Conservation (phyloP, 2,888 invertebrate species). For the Drosophila macrospina region DNA sequence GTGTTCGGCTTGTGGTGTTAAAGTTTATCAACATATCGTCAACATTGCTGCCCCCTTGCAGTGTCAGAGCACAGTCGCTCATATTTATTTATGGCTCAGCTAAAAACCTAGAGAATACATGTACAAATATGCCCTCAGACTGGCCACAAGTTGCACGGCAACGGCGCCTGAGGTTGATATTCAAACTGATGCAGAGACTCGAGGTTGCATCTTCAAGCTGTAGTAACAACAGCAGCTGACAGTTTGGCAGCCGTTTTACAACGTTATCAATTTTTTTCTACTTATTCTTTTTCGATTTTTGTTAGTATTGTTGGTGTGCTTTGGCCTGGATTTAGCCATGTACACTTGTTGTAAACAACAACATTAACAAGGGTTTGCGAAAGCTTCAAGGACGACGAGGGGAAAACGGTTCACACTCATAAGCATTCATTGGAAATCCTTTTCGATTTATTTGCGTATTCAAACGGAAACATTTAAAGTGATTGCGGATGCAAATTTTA, state of each 20-base stretch:
- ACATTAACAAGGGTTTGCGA: slow-evolving; percentile 74
- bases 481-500: slow-evolving; percentile 80
- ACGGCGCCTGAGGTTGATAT: slow-evolving; percentile 22
- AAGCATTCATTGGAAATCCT: slow-evolving; percentile 80
- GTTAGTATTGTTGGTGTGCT: slow-evolving; percentile 29
- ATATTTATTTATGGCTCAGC: slow-evolving; percentile 77
- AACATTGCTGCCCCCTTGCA: slow-evolving; percentile 50
- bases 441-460: slow-evolving; percentile 82
- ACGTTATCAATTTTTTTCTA: slow-evolving; percentile 55
- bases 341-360: slow-evolving; percentile 79
- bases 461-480: slow-evolving; percentile 83
- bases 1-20: slow-evolving; percentile 58
- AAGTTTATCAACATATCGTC: slow-evolving; percentile 80
- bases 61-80: slow-evolving; percentile 62
- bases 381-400: slow-evolving; percentile 11
- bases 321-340: slow-evolving; percentile 71
- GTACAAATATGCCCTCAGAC: slow-evolving; percentile 27
- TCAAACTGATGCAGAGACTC: slow-evolving; percentile 1
- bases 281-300: slow-evolving; percentile 13
- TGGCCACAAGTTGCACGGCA: slow-evolving; percentile 62
- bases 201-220: slow-evolving; percentile 42
- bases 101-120: slow-evolving; percentile 38
- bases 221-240: slow-evolving; percentile 55
- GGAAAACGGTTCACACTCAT: slow-evolving; percentile 60
- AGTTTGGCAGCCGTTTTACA: slow-evolving; percentile 74